Base-by-base conservation (phyloP, 2,797 vertebrate genomes). In the Falco naumanni region DNA sequence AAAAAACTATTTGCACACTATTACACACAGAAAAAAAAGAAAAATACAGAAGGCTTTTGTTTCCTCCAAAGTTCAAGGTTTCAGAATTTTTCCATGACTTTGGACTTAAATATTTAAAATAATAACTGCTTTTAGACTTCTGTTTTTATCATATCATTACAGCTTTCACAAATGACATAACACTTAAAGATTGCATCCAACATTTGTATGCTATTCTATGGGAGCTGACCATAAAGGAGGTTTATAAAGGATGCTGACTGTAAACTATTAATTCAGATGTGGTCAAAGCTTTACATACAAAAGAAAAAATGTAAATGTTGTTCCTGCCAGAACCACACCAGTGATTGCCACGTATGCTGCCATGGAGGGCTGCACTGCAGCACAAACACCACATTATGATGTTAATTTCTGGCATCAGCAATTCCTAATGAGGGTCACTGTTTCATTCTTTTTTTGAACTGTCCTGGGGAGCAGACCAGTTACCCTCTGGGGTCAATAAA, bases 241-340 rank as follows among this genome's bases (percentile, higher is more conserved):
- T 88, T 94, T 88, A 41, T 51, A 24, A 51, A 66, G 72, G 95
- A n/a, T 25, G 29, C 39, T 94, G 71, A 70, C 34, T 77, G 31
- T 33, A 85, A 97, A 95, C 47, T 60, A 25, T 83, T 83, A 85
- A 94, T 89, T 96, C 89, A 87, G 78, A 94, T 91, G 86, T 47
- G 68, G 56, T 90, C 64, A 89, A 77, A 95, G 65, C 72, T 96
- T 95, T 92, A 81, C 33, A 60, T 69, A 37, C 37, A 87, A 84
- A 92, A 84, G 34, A 70, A 68, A 93, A 92, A 90, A 93, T 65
- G 54, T 61, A 89, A 79, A 79, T 34, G 31, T 25, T 91, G 33
- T 89, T 82, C 93, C 83, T 29, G 71, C 78, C 90, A 93, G 97
- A 95, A 93, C 74, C 51, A 90, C 94, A 92, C 51, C 72, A 37